Percentiles rank a stretch among this genome's conserved stretches.
phyloP scores from a whole-genome alignment of 2,888 invertebrate genomes.

The Ophion costatus region DNA sequence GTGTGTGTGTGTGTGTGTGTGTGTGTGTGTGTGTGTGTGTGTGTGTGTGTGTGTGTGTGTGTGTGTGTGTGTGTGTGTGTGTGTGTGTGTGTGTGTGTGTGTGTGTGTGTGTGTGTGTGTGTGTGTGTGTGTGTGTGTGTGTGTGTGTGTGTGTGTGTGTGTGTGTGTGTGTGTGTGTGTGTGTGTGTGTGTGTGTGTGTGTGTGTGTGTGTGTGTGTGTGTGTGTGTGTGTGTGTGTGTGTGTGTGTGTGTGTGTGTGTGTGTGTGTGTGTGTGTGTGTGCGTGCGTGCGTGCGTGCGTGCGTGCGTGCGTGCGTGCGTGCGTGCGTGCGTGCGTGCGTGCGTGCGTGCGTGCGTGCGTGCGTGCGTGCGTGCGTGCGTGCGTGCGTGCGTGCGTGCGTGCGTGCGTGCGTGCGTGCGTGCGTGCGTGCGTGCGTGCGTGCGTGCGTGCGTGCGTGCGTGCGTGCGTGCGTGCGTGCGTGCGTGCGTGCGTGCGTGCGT shows the following conservation, averaged over 20 bases:
- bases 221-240: not conserved
- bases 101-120: not conserved
- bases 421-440: not conserved
- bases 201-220: no score
- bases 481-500: no score
- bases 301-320: not conserved
- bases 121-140: not conserved
- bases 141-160: not conserved
- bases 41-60: not conserved
- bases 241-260: not conserved
- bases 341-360: not conserved
- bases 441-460: not conserved
- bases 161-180: not conserved
- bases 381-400: not conserved
- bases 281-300: not conserved
- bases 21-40: no score
- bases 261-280: not conserved
- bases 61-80: not conserved
- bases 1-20: not conserved
- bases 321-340: not conserved
- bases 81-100: no score
- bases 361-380: not conserved
- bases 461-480: not conserved
- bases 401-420: not conserved
- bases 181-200: not conserved